Base-by-base conservation (phyloP, 2,888 invertebrate species). In the Calameuta idolon region DNA sequence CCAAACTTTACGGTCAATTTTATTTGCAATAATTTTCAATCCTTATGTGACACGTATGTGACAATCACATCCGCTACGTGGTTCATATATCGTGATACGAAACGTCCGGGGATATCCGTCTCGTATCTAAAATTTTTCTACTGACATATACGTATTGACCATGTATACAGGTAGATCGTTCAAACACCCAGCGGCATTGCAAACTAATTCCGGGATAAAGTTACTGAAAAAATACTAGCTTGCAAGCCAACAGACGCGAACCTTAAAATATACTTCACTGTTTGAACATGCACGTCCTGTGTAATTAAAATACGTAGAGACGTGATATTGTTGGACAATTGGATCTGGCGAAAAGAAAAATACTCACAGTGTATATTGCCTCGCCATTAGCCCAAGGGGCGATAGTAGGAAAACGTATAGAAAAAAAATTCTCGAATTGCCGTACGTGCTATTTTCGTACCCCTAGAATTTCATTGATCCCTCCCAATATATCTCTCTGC, bases 171-270 rank as follows among this genome's bases (percentile, higher is more conserved):
- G 23, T 55, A 55, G 9, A 55, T 55, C 55, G 55, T 23, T 55
- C 15, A 55, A 1, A 55, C 23, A 55, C 37, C 77, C 40, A 78
- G 30, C 68, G 81, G 85, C 82, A 81, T 79, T 83, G 83, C 79
- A 83, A 85, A 84, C 80, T 83, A 83, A 84, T 85, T 85, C 80
- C 74, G 79, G 75, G 79, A 80, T 83, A 77, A 82, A 81, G 79
- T 80, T 79, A 76, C 78, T 79, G 76, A 81, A 83, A 83, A 82
- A 85, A 84, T 76, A 83, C 31, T 55, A 76, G 73, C 40, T 71
- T 75, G 73, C 76, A 73, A 40, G 76, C 76, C 69, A 68, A 78
- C 74, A 33, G 34, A 34, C 75, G 75, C 40, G 30, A 81, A 73
- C 83, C 81, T 80, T 83, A 83, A 85, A 83, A 85, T 82, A 69